phyloP scores from a whole-genome alignment of 2,888 invertebrate species.

The Cerceris rybyensis region DNA sequence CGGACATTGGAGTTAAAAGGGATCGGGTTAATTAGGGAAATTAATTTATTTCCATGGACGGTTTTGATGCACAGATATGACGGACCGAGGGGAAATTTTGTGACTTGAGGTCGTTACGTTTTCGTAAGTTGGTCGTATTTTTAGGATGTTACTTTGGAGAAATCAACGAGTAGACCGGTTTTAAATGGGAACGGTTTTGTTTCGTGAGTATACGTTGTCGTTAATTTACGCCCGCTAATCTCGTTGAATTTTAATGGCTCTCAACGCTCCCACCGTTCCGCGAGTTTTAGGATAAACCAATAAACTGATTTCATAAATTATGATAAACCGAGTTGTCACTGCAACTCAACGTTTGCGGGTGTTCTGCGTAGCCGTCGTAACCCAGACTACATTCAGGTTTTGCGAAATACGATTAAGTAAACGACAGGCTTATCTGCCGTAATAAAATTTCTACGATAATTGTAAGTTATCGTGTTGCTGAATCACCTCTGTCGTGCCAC shows the following conservation, averaged over 20 bases:
- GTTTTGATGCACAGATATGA: background rate
- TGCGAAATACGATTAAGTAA: constrained; percentile 49
- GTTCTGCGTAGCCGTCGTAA: constrained; percentile 1
- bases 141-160: no score
- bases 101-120: background rate
- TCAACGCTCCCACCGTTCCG: background rate
- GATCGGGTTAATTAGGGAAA: background rate
- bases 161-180: background rate
- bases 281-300: constrained; percentile 15
- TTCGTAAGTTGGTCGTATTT: no score
- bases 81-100: background rate
- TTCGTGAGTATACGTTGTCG: background rate
- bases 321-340: constrained; percentile 29
- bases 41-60: background rate
- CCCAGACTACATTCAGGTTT: constrained; percentile 22
- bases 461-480: constrained; percentile 44
- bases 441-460: constrained; percentile 53
- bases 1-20: background rate
- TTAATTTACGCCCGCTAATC: constrained; percentile 6
- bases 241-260: constrained; percentile 4
- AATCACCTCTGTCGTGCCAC: background rate
- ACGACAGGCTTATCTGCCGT: constrained; percentile 45
- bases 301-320: constrained; percentile 45
- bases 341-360: constrained; percentile 8
- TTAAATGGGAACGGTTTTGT: background rate